A percentile compares a stretch with the other conserved stretches of the same genome.
Conservation (phyloP, 2,113 vertebrate species). For the Lophotis ruficrista region DNA sequence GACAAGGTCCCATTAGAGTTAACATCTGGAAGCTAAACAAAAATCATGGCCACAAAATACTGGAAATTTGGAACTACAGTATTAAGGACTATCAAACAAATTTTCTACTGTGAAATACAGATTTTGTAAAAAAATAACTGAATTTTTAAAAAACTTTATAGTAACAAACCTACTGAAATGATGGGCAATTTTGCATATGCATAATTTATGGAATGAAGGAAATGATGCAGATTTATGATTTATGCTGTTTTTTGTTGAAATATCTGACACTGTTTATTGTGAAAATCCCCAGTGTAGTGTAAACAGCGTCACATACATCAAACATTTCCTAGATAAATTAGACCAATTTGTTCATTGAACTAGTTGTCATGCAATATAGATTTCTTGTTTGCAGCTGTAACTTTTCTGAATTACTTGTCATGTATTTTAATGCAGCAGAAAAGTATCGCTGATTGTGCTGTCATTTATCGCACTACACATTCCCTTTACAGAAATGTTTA, state of each 20-base stretch:
- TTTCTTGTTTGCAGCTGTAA: not conserved
- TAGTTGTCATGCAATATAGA: not conserved
- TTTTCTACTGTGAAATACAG: not conserved
- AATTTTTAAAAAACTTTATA: not conserved
- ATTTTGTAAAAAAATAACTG: not conserved
- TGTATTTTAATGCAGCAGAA: not conserved
- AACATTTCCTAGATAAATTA: not conserved
- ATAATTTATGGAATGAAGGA: not conserved
- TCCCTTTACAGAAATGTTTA: not conserved
- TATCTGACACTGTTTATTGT: not conserved
- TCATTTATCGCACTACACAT: not conserved
- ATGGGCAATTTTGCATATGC: not conserved
- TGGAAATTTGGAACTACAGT: not conserved
- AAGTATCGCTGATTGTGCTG: not conserved
- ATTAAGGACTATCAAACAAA: not conserved
- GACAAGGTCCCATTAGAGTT: not conserved
- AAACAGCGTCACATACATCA: not conserved
- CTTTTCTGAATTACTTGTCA: not conserved
- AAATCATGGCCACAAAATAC: accelerated
- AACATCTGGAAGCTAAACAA: not conserved
- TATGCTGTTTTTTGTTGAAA: not conserved
- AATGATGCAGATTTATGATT: not conserved
- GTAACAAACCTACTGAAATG: not conserved
- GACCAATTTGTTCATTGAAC: not conserved
- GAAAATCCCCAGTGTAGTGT: not conserved